Conservation (phyloP, 2,113 vertebrate genomes). For the Thalassoma bifasciatum region DNA sequence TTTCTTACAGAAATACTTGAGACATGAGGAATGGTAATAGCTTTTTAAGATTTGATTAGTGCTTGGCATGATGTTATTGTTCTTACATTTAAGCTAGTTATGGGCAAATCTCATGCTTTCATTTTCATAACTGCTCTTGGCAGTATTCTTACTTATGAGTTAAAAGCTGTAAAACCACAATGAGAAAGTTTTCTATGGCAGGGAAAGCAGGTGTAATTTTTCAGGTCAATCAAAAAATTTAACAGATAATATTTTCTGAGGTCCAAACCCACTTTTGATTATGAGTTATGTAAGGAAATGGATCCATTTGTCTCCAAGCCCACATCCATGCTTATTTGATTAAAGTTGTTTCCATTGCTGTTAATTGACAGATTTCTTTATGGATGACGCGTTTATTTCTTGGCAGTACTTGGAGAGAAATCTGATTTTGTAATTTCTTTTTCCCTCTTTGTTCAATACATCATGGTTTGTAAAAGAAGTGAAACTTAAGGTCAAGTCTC, state of each 20-base stretch:
- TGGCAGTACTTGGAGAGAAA: neutral
- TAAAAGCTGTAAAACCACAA: constrained; percentile 1
- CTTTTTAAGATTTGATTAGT: constrained; percentile 13
- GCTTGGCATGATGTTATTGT: neutral
- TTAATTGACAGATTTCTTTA: neutral
- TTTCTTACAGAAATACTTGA: neutral
- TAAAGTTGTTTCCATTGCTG: constrained; percentile 3
- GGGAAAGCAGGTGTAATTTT: constrained; percentile 25
- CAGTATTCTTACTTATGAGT: constrained; percentile 22
- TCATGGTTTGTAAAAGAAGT: neutral
- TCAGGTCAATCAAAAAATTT: constrained; percentile 14
- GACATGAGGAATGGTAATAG: neutral
- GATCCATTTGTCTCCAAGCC: neutral
- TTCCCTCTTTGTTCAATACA: neutral
- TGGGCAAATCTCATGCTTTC: constrained; percentile 29
- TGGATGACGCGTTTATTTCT: neutral
- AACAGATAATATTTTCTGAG: neutral
- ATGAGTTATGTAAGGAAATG: neutral
- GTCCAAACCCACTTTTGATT: constrained; percentile 10
- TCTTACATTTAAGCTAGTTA: constrained; percentile 29
- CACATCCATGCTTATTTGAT: constrained; percentile 20
- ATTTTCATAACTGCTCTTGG: constrained; percentile 27
- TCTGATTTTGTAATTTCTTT: neutral
- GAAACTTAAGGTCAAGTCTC: neutral
- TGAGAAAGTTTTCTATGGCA: constrained; percentile 8